A percentile compares a stretch with the other conserved stretches of the same genome.
phyloP scores from a whole-genome alignment of 2,888 invertebrate species.

The Antitype chi region DNA sequence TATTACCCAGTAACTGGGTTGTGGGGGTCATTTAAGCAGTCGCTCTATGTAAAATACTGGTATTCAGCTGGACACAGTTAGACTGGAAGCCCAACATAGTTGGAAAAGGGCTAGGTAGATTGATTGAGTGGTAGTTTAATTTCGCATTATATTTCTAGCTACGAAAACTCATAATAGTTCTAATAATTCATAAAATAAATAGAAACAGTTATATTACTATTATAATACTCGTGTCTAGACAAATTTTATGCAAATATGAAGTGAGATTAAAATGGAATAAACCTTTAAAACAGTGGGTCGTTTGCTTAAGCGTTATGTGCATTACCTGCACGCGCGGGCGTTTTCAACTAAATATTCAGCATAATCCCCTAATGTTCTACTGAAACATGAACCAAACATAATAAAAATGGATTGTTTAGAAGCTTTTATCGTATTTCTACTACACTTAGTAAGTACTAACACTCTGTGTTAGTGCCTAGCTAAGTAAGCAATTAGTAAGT shows the following conservation, averaged over 20 bases:
- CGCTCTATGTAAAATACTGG: too few relatives aligned
- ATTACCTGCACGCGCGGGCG: slow-evolving; percentile 79
- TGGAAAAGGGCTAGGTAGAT: too few relatives aligned
- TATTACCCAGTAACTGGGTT: too few relatives aligned
- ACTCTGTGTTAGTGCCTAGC: slow-evolving; percentile 2
- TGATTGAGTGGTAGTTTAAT: neutral
- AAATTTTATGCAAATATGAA: slow-evolving; percentile 55
- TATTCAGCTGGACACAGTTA: too few relatives aligned
- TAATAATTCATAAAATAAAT: neutral
- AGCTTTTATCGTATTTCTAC: slow-evolving; percentile 9
- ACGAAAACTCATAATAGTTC: neutral
- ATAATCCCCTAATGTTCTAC: slow-evolving; percentile 58
- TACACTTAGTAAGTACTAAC: slow-evolving; percentile 15
- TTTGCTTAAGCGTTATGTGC: slow-evolving; percentile 83
- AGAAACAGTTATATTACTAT: slow-evolving; percentile 7
- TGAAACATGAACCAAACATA: slow-evolving; percentile 54
- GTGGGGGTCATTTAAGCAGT: too few relatives aligned
- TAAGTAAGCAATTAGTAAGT: slow-evolving; percentile 33
- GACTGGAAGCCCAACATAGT: too few relatives aligned
- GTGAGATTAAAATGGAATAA: slow-evolving; percentile 72
- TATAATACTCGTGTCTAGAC: slow-evolving; percentile 2
- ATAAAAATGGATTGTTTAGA: slow-evolving; percentile 47
- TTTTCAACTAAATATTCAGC: slow-evolving; percentile 67
- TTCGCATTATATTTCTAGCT: neutral
- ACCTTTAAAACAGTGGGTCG: slow-evolving; percentile 76